Conservation (phyloP, 2,113 vertebrate genomes). For the Tamias sibiricus region DNA sequence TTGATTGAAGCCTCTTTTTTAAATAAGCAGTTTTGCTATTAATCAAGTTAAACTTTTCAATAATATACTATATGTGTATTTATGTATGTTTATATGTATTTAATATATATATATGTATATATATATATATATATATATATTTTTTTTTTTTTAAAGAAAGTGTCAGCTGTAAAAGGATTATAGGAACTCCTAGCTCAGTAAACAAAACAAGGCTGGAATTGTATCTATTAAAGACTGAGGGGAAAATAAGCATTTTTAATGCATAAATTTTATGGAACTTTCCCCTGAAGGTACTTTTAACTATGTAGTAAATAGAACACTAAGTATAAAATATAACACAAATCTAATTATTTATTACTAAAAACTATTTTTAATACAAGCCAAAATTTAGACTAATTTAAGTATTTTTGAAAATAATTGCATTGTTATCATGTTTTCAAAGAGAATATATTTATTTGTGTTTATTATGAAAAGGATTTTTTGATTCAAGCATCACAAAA, state of each 20-base stretch:
- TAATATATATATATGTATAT: no score
- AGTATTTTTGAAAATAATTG: neutral
- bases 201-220: neutral
- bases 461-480: neutral
- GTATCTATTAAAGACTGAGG: neutral
- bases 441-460: neutral
- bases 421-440: neutral
- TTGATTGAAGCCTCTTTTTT: slow-evolving; percentile 51
- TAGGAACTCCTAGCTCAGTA: slow-evolving; percentile 13
- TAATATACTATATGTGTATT: neutral
- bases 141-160: slow-evolving; percentile 52
- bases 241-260: slow-evolving; percentile 65
- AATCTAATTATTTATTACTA: neutral
- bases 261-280: slow-evolving; percentile 15
- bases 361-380: neutral
- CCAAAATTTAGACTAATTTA: slow-evolving; percentile 31
- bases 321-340: neutral
- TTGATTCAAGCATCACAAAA: neutral
- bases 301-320: neutral
- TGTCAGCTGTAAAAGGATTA: slow-evolving; percentile 58
- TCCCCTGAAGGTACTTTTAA: neutral
- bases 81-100: no score
- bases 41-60: slow-evolving; percentile 68
- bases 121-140: no score
- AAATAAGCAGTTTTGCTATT: slow-evolving; percentile 80